Conservation (phyloP, 1,140 invertebrate species). For the Pemphigus obesinymphae region DNA sequence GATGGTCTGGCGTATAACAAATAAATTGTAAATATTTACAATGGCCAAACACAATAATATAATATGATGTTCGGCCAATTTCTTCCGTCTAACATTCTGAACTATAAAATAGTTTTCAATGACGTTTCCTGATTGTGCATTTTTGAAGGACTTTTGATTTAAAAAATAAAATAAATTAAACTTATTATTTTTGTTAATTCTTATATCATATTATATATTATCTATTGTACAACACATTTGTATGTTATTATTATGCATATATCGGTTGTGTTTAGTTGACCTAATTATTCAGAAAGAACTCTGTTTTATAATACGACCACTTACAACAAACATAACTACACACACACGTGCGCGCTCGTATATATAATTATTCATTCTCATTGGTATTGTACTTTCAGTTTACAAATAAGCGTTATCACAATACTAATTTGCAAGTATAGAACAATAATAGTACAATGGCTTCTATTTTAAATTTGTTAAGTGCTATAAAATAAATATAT, state of each 20-base stretch:
- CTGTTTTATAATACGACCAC: not conserved
- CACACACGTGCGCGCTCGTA: not conserved
- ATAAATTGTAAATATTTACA: not conserved
- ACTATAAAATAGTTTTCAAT: not conserved
- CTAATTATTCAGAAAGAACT: not conserved
- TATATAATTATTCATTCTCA: not conserved
- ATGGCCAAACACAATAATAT: not conserved
- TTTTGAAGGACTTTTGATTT: slow-evolving; percentile 3
- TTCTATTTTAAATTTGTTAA: not conserved
- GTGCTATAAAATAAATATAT: not conserved
- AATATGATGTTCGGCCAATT: not conserved
- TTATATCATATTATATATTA: not conserved
- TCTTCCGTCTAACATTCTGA: slow-evolving; percentile 4
- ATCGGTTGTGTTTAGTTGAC: not conserved
- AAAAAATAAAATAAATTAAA: not conserved
- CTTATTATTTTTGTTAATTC: not conserved
- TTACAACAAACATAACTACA: not conserved
- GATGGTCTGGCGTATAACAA: not conserved
- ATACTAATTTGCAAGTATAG: not conserved
- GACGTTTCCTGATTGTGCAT: not conserved
- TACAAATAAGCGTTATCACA: not conserved
- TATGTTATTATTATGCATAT: not conserved
- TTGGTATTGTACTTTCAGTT: not conserved
- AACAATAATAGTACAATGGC: not conserved
- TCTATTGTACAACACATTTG: not conserved